Evolutionary conservation across 2,888 invertebrate genomes (phyloP), one percentile per base, ranked within the genome.

Genomic region (Salpingus planirostris): DNA sequence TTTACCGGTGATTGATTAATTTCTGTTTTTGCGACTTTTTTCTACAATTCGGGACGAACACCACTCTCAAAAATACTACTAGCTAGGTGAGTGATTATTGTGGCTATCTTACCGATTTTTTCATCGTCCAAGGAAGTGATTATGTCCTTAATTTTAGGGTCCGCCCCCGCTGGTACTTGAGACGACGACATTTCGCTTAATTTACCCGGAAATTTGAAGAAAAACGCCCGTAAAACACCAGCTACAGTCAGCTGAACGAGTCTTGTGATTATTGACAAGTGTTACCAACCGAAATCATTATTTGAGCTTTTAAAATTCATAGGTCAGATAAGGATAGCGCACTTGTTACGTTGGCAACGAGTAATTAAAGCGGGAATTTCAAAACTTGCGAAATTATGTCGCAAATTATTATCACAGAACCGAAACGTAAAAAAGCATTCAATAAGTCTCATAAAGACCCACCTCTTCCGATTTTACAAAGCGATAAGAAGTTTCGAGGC

Each of bases 71-170:
- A 25, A 33, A 29, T 7, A 15, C 27, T 3, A 18, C 12, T 13
- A 13, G 8, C 3, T 14, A 24, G n/a, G n/a, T n/a, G n/a, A n/a
- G n/a, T n/a, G n/a, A n/a, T n/a, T n/a, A n/a, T n/a, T n/a, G 18
- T 18, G 18, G 18, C 8, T 18, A 6, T 67, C 70, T 76, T 73
- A 87, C 88, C 88, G 60, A 84, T 85, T 73, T 86, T 88, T 55
- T 87, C 87, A 55, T 88, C 87, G 50, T 84, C 84, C 58, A 87
- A 64, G 49, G 76, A 70, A 33, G 80, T 79, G 45, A 86, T 80
- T 38, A 85, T 76, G 54, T 80, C 79, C 55, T 79, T 79, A 46
- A 81, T 78, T 57, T 73, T 70, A 39, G 71, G 59, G 43, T 64
- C 62, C 12, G 59, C 53, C 28, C 48, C 48, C 27, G 48, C 46